Conservation (phyloP, 2,113 vertebrate species). For the Xenopus tropicalis region DNA sequence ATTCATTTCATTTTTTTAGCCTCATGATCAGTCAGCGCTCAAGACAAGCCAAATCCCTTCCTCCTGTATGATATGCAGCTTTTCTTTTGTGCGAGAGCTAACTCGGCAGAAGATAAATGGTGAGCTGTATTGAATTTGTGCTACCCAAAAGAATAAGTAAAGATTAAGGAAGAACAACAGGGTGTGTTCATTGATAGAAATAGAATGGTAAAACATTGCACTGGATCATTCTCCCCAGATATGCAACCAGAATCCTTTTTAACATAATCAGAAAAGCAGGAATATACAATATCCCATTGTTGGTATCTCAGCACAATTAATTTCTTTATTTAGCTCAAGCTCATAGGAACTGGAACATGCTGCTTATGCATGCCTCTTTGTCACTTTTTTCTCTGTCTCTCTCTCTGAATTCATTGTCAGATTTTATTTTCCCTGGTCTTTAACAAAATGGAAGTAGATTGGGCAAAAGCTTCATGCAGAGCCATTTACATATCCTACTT, state of each 20-base stretch:
- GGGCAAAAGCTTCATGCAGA: background rate
- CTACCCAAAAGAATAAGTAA: slow-evolving; percentile 41
- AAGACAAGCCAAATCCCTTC: slow-evolving; percentile 40
- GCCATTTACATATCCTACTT: slow-evolving; percentile 15
- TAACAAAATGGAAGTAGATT: background rate
- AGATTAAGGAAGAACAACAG: slow-evolving; percentile 25
- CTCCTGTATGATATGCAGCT: slow-evolving; percentile 39
- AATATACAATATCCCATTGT: slow-evolving; percentile 23
- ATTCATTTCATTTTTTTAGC: slow-evolving; percentile 31
- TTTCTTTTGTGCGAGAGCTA: slow-evolving; percentile 34
- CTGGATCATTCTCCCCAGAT: slow-evolving; percentile 14
- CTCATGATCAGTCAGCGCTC: slow-evolving; percentile 33
- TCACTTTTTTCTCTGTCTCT: background rate
- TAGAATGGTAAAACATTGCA: slow-evolving; percentile 21
- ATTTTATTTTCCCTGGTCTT: slow-evolving; percentile 7
- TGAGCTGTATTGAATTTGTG: slow-evolving; percentile 29
- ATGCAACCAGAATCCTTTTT: slow-evolving; percentile 20
- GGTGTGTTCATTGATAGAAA: slow-evolving; percentile 26
- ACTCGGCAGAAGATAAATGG: slow-evolving; percentile 40
- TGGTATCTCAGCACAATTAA: slow-evolving; percentile 27
- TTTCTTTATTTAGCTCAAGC: slow-evolving; percentile 11
- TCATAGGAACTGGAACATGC: slow-evolving; percentile 1
- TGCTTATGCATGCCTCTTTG: background rate
- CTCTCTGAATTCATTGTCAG: slow-evolving; percentile 5
- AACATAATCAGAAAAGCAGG: slow-evolving; percentile 15